Evolutionary conservation across 2,113 vertebrate genomes (phyloP), one percentile per base, ranked within the genome.

Genomic region (Gasterosteus nipponicus): DNA sequence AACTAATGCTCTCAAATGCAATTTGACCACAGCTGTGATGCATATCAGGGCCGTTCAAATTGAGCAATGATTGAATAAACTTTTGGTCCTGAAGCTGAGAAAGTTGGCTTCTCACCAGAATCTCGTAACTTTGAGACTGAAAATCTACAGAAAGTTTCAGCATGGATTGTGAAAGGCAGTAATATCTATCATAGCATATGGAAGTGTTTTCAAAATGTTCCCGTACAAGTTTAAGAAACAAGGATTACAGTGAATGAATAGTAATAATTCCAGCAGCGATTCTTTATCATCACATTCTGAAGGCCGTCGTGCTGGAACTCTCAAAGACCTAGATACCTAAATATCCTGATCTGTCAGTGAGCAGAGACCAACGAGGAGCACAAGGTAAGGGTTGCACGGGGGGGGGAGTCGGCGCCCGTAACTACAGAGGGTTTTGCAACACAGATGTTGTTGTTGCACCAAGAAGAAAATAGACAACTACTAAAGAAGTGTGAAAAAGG

Each of bases 1-100:
- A 59, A 16, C 29, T 65, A 35, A 70, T 63, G 51, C 82, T 56
- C 54, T 70, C 53, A 68, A 19, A 73, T 62, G 29, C 22, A 57
- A 59, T 74, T 15, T 38, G 5, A 51, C 57, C 54, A 33, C 26
- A 62, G 80, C n/a, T 10, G 16, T 22, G 57, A 62, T 62, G 54
- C 38, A 3, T 41, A 62, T 77, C 73, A 54, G 44, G 6, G 7
- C 19, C 16, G 47, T 47, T 57, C 46, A 57, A 31, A 57, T 18
- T 10, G 41, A 41, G 51, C 3, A 7, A 9, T 65, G 73, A 59
- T 9, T 53, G 26, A 70, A 62, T 38, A 29, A 66, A 54, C 22
- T 18, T 11, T 2, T 4, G 47, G 19, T 73, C 46, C 53, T 10
- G 54, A 51, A 42, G 62, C 56, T 67, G 61, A 56, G 46, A 68